These are phyloP conservation scores for Octomys mimax DNA, from an alignment of 2,797 vertebrate genomes.

Conservation along the genomic window DNA sequence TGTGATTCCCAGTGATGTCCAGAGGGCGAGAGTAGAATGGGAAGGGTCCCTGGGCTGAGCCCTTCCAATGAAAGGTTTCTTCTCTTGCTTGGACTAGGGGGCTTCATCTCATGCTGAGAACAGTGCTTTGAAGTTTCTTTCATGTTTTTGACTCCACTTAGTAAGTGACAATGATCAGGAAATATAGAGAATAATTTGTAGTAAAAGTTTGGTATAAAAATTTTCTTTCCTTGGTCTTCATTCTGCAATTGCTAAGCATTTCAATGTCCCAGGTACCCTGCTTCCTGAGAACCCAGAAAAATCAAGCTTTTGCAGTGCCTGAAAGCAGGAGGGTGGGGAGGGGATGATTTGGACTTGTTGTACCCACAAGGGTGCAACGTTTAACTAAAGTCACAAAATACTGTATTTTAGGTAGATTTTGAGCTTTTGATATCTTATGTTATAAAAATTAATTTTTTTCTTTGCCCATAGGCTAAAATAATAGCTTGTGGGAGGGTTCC, in stretches of 20 bases:
- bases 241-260: neutral
- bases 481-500: neutral
- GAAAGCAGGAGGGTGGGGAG: neutral
- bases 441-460: neutral
- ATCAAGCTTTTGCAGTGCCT: neutral
- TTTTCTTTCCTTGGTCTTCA: neutral
- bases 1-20: slow-evolving; percentile 2
- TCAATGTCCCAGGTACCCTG: neutral
- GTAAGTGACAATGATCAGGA: neutral
- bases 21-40: neutral
- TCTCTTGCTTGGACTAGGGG: neutral
- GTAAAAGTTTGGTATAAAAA: neutral
- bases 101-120: neutral
- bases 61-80: neutral
- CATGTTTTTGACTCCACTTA: neutral
- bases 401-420: neutral
- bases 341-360: neutral
- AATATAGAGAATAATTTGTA: slow-evolving; percentile 1
- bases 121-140: neutral
- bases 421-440: neutral
- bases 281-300: slow-evolving; percentile 8
- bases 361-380: neutral
- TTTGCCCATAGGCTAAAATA: slow-evolving; percentile 9
- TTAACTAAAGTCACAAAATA: neutral
- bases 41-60: neutral